phyloP scores from a whole-genome alignment of 2,888 invertebrate genomes.

The Drosophila conformis region DNA sequence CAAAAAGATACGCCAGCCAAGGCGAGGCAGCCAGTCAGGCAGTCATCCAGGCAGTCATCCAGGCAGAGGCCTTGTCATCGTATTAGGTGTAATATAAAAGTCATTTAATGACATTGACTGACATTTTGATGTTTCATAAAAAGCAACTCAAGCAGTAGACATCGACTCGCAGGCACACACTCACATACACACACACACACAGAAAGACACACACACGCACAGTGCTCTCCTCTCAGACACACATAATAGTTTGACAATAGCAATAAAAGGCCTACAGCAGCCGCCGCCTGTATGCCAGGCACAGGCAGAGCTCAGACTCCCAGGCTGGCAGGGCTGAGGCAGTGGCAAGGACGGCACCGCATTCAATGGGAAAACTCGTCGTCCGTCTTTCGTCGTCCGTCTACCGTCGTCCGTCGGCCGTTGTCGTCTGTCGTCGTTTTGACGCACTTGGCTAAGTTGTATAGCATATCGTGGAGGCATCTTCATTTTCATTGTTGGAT shows the following conservation, averaged over 20 bases:
- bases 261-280: conserved; percentile 78
- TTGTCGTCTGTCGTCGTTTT: conserved; percentile 24
- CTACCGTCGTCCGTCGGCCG: neutral
- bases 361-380: conserved; percentile 33
- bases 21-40: conserved; percentile 21
- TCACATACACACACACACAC: neutral
- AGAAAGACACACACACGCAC: neutral
- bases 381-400: conserved; percentile 3
- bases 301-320: conserved; percentile 6
- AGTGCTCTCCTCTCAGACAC: conserved; percentile 31
- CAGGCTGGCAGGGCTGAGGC: conserved; percentile 1
- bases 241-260: conserved; percentile 79
- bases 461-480: conserved; percentile 42
- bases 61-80: conserved; percentile 78
- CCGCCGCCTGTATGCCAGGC: conserved; percentile 37
- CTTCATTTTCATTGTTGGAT: conserved; percentile 77
- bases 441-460: conserved; percentile 69
- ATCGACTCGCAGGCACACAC: conserved; percentile 45
- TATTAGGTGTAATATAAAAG: conserved; percentile 83
- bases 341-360: conserved; percentile 6
- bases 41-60: conserved; percentile 30
- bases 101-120: conserved; percentile 83
- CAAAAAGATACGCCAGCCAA: conserved; percentile 67
- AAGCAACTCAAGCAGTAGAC: conserved; percentile 81
- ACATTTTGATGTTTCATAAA: conserved; percentile 83